phyloP scores from a whole-genome alignment of 2,797 vertebrate species.

The Eospalax fontanierii region DNA sequence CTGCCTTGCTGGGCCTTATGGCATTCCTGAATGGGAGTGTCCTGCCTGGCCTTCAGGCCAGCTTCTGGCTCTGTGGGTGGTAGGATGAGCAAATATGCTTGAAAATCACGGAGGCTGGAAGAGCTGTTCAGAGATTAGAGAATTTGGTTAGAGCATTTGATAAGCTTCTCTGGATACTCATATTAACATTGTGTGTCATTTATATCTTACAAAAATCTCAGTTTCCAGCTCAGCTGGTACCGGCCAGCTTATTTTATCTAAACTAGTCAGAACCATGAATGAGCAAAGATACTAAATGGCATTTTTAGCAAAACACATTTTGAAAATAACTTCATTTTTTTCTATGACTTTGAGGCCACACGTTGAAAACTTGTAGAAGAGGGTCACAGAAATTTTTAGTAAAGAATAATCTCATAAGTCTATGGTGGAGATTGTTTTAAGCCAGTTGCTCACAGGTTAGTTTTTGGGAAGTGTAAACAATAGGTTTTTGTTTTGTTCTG shows the following conservation, averaged over 20 bases:
- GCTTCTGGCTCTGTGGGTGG: neutral
- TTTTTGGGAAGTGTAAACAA: neutral
- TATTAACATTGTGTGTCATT: slow-evolving; percentile 3
- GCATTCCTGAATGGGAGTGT: neutral
- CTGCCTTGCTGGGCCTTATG: neutral
- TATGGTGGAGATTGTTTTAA: neutral
- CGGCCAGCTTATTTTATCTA: neutral
- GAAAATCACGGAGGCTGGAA: neutral
- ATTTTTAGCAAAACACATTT: slow-evolving; percentile 17
- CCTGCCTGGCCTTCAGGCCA: too few species aligned
- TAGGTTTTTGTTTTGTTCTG: neutral
- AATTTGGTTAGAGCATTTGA: slow-evolving; percentile 1
- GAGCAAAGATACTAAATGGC: neutral
- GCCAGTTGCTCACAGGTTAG: neutral
- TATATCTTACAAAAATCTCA: slow-evolving; percentile 1
- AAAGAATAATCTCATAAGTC: neutral
- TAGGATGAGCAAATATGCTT: neutral
- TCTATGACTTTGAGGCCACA: slow-evolving; percentile 26
- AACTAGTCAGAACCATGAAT: neutral
- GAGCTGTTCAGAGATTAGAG: neutral
- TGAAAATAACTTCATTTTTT: neutral
- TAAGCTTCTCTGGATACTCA: neutral
- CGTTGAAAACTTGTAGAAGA: neutral
- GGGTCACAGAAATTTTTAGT: neutral
- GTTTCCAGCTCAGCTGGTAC: slow-evolving; percentile 19